A percentile compares a stretch with the other conserved stretches of the same genome.
Evolutionary conservation across 2,113 vertebrate species (phyloP).

Genomic region (Haemorhous mexicanus): DNA sequence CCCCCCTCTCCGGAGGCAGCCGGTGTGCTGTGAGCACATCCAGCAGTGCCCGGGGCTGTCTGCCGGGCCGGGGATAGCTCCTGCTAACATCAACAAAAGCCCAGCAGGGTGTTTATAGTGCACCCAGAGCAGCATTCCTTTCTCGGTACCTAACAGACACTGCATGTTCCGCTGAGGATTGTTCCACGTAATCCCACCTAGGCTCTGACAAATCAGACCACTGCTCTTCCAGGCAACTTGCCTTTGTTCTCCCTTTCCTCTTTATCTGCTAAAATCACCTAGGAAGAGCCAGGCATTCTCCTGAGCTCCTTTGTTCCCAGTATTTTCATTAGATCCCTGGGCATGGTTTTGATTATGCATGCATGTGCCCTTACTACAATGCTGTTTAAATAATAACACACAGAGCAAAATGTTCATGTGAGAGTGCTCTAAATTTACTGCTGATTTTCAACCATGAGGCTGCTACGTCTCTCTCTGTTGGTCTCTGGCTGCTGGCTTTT

Average conservation of each 20-base stretch:
- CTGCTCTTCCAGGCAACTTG: neutral
- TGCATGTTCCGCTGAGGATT: neutral
- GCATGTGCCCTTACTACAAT: neutral
- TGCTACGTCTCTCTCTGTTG: constrained; percentile 17
- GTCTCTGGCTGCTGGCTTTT: constrained; percentile 16
- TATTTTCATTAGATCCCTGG: neutral
- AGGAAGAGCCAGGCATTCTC: neutral
- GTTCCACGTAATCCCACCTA: neutral
- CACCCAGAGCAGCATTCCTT: neutral
- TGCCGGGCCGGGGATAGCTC: neutral
- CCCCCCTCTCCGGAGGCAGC: neutral
- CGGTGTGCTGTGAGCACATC: rapidly evolving
- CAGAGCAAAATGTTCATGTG: neutral
- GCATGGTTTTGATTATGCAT: neutral
- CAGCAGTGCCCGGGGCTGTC: neutral
- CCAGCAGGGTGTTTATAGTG: neutral
- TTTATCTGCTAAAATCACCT: neutral
- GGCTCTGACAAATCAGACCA: neutral
- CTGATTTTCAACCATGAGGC: neutral
- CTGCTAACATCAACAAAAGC: constrained; percentile 1
- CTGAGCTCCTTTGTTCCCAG: neutral
- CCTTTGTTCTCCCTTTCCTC: neutral
- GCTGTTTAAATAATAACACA: neutral
- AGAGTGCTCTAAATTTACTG: constrained; percentile 38
- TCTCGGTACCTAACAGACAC: neutral